Evolutionary conservation across 2,888 invertebrate genomes (phyloP).

Genomic region (Pherbina coryleti): DNA sequence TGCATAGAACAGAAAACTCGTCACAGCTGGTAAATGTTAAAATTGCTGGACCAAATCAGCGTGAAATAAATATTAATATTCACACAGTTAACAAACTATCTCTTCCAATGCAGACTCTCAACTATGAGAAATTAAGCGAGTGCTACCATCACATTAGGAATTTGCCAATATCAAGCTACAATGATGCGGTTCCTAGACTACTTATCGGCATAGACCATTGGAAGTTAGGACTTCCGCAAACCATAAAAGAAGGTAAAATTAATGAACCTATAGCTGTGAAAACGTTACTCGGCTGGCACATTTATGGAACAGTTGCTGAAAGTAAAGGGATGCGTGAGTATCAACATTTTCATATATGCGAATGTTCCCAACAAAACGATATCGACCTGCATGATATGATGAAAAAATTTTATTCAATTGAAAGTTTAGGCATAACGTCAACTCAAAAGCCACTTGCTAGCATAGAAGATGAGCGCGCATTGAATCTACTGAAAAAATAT

Average conservation of each 20-base stretch:
- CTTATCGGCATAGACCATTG: constrained; percentile 39
- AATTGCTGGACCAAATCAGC: background rate
- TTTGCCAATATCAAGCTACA: constrained; percentile 29
- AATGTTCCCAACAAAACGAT: background rate
- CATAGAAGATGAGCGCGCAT: background rate
- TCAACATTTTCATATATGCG: constrained; percentile 36
- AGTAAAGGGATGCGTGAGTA: constrained; percentile 12
- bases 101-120: background rate
- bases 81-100: background rate
- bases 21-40: background rate
- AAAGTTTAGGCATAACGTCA: constrained; percentile 25
- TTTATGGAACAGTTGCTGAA: constrained; percentile 26
- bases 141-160: constrained; percentile 31
- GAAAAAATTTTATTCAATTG: constrained; percentile 29
- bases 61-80: background rate
- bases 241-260: constrained; percentile 21
- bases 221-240: constrained; percentile 28
- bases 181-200: constrained; percentile 21
- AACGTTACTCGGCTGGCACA: constrained; percentile 36
- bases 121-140: background rate
- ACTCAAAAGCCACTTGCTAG: constrained; percentile 17
- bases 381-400: constrained; percentile 24
- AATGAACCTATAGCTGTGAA: constrained; percentile 37
- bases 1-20: constrained; percentile 17
- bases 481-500: background rate